Evolutionary conservation across 2,797 vertebrate species (phyloP).

Genomic region (Pantherophis vulpinus): DNA sequence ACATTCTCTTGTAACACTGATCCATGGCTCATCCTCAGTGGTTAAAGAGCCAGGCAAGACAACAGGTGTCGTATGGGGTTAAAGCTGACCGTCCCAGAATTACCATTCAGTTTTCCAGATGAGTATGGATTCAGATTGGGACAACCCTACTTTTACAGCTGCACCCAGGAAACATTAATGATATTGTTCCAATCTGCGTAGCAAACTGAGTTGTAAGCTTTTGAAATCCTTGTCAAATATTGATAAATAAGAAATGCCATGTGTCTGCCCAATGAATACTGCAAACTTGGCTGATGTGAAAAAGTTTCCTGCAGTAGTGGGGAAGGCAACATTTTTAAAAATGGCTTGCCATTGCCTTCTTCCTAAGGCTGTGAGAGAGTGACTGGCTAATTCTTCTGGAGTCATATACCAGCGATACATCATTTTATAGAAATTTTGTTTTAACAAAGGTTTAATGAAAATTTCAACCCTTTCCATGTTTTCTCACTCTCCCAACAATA

Average conservation of each 20-base stretch:
- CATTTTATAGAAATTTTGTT: neutral
- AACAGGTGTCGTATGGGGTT: neutral
- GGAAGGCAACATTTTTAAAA: neutral
- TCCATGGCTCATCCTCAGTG: neutral
- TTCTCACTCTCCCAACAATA: neutral
- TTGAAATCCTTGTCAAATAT: neutral
- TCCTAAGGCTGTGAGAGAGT: neutral
- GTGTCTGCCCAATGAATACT: neutral
- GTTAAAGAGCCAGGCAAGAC: neutral
- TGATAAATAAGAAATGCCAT: neutral
- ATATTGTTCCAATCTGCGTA: neutral
- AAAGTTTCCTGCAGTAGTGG: neutral
- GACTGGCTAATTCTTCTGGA: neutral
- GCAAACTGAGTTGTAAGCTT: neutral
- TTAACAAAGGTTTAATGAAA: neutral
- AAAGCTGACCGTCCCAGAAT: neutral
- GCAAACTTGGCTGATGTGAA: neutral
- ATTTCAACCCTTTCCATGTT: neutral
- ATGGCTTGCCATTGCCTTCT: neutral
- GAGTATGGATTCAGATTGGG: neutral
- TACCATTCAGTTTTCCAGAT: neutral
- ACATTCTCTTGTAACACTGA: neutral
- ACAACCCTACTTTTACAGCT: neutral
- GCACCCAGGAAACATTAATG: neutral
- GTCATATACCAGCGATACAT: neutral